Evolutionary conservation across 2,797 vertebrate species (phyloP).

Genomic region (Gallinago solitaria): DNA sequence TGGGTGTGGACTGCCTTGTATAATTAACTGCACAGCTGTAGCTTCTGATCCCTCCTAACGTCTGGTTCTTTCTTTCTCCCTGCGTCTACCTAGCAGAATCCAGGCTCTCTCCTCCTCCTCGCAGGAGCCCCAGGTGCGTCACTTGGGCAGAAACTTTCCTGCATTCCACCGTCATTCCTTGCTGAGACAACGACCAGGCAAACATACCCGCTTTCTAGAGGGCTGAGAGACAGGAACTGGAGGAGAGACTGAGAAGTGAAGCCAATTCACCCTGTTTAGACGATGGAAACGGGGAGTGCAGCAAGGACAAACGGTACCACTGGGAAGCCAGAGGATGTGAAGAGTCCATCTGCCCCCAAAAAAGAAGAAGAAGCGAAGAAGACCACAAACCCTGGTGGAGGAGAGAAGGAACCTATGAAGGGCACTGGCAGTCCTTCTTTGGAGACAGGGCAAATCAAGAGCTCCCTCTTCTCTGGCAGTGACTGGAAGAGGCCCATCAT

Average conservation of each 20-base stretch:
- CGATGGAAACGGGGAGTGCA: conserved; percentile 68
- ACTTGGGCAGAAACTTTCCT: not conserved
- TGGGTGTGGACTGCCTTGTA: conserved; percentile 76
- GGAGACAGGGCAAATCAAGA: conserved; percentile 74
- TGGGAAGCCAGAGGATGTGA: conserved; percentile 65
- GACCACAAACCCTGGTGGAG: conserved; percentile 33
- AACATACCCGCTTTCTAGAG: not conserved
- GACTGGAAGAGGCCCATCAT: conserved; percentile 81
- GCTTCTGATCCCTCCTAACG: conserved; percentile 50
- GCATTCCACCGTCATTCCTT: conserved; percentile 10
- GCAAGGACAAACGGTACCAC: conserved; percentile 63
- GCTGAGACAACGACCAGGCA: not conserved
- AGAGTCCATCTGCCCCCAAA: conserved; percentile 34
- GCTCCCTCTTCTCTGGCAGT: conserved; percentile 69
- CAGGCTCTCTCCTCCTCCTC: conserved; percentile 26
- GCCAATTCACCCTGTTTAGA: not conserved
- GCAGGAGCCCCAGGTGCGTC: conserved; percentile 67
- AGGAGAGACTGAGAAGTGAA: not conserved
- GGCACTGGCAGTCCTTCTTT: conserved; percentile 17
- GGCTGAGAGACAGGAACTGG: not conserved
- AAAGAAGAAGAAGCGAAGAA: conserved; percentile 72
- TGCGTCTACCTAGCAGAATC: conserved; percentile 8
- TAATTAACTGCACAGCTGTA: conserved; percentile 72
- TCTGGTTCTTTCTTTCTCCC: conserved; percentile 31
- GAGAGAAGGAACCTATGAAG: conserved; percentile 67